Conservation (phyloP, 1,140 invertebrate genomes). For the Tribolium madens region DNA sequence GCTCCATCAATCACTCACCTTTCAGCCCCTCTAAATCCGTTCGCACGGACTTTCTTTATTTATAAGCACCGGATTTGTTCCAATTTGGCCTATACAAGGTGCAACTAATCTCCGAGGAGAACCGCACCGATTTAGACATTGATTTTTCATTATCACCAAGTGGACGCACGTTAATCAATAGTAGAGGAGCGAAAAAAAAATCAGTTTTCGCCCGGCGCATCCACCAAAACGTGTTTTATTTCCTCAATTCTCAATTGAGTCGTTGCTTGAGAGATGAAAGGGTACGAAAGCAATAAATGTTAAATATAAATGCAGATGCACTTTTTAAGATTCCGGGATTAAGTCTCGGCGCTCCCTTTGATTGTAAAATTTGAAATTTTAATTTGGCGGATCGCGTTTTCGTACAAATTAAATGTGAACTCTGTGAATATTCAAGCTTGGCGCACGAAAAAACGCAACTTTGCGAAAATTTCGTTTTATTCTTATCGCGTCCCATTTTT, state of each 20-base stretch:
- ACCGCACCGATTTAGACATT: background rate
- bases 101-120: slow-evolving; percentile 21
- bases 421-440: background rate
- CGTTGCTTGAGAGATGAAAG: too few species aligned
- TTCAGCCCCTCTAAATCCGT: background rate
- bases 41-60: background rate
- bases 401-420: slow-evolving; percentile 2
- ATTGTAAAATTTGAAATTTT: slow-evolving; percentile 20
- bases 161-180: slow-evolving; percentile 13
- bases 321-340: slow-evolving; percentile 1
- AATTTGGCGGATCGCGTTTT: slow-evolving; percentile 2
- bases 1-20: background rate
- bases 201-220: background rate
- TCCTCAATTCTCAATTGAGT: too few species aligned
- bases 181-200: background rate
- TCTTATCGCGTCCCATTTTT: background rate
- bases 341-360: background rate
- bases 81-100: slow-evolving; percentile 32
- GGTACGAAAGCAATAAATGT: background rate
- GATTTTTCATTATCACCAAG: slow-evolving; percentile 37
- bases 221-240: too few species aligned
- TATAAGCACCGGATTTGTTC: slow-evolving; percentile 27
- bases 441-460: background rate
- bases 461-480: background rate
- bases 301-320: slow-evolving; percentile 19